These are phyloP conservation scores for Caenorhabditis tropicalis DNA, from an alignment of 1,140 invertebrate genomes.

Conservation along the genomic window DNA sequence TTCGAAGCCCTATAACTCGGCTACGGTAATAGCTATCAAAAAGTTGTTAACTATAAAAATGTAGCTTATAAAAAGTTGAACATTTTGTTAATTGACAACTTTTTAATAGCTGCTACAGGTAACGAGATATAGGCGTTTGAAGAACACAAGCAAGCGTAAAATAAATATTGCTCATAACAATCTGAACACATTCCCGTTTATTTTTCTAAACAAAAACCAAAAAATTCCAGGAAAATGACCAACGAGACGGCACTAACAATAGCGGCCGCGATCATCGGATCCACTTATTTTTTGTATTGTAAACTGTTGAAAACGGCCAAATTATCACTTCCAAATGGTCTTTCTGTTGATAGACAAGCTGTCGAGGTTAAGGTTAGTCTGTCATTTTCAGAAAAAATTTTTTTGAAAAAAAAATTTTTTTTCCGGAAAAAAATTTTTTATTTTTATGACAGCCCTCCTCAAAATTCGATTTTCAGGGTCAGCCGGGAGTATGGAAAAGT, in stretches of 20 bases:
- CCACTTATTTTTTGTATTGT: conserved; percentile 40
- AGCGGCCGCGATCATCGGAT: conserved; percentile 36
- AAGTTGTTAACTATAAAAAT: too few species aligned
- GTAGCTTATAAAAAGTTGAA: too few species aligned
- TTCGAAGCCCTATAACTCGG: too few species aligned
- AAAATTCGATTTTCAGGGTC: conserved; percentile 25
- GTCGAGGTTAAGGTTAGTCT: conserved; percentile 48
- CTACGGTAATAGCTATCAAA: too few species aligned
- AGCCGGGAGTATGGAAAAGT: conserved; percentile 62
- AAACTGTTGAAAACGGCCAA: conserved; percentile 26
- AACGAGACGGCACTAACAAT: conserved; percentile 28
- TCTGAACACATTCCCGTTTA: background rate
- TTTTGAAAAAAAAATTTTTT: background rate
- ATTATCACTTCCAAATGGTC: conserved; percentile 40
- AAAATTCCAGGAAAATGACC: conserved; percentile 28
- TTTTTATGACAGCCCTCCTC: too few species aligned
- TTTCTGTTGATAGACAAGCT: conserved; percentile 45
- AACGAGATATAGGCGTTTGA: too few species aligned
- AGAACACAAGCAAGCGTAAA: too few species aligned
- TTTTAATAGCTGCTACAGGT: too few species aligned
- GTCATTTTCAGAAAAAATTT: background rate
- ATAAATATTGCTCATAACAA: background rate
- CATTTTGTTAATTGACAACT: too few species aligned
- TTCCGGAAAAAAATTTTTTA: background rate
- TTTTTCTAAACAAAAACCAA: too few species aligned